Evolutionary conservation across 2,888 invertebrate species (phyloP), one percentile per base, ranked within the genome.

Genomic region (Dasypolia templi): DNA sequence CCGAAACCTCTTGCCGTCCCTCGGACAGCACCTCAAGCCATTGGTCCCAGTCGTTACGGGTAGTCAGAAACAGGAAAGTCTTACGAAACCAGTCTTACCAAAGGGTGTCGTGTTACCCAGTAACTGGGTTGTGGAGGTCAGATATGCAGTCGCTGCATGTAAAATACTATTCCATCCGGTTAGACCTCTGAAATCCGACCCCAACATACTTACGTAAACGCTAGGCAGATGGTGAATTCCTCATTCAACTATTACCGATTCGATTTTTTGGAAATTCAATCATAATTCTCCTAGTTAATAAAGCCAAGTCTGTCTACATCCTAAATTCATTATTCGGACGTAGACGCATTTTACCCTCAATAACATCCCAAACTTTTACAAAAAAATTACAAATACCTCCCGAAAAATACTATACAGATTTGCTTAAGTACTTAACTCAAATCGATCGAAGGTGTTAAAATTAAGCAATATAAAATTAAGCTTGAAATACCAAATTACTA

Each of bases 401-500:
- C 17, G 2, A 64, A 32, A 46, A 49, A 32, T 17, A 11, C 19
- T 51, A n/a, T n/a, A n/a, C 42, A 22, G 46, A 75, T 17, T 39
- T 29, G 32, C 5, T 2, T 39, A 44, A 14, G 19, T 19, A 2
- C 35, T 26, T 62, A 63, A 70, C 19, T 22, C n/a, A 29, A 46
- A 6, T 5, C 56, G 3, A 55, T 29, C 19, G 29, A 62, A 29
- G 17, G 3, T 17, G 19, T 49, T 49, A 12, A 51, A 58, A 17
- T 29, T 29, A 17, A 35, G 3, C 7, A 39, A 53, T 46, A 22
- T 62, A 77, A 68, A 74, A 74, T 56, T 65, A 80, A 64, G 44
- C 67, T 39, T 56, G 42, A 51, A 66, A 66, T 55, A 70, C 32
- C 51, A 67, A 71, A 67, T 51, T 44, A 17, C 69, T 70, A 77